A percentile compares a stretch with the other conserved stretches of the same genome.
Conservation (phyloP, 2,797 vertebrate genomes). For the Clarias laeviceps region DNA sequence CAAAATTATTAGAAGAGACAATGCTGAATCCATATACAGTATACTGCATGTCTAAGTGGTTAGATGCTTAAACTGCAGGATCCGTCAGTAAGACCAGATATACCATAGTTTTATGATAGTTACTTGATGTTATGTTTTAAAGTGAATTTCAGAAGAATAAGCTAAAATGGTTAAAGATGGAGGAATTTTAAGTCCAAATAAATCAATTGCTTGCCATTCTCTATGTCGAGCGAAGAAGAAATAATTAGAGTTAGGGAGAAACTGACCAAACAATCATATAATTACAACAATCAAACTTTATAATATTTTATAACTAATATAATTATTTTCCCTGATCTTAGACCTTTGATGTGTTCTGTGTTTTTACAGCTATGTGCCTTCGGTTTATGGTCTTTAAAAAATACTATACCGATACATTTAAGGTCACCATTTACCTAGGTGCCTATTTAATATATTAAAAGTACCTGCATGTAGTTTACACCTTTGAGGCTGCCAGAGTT, state of each 20-base stretch:
- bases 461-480: background rate
- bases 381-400: background rate
- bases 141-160: background rate
- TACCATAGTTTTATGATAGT: background rate
- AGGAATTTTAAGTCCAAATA: background rate
- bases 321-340: background rate
- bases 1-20: background rate
- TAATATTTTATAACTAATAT: background rate
- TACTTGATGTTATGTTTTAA: background rate
- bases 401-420: background rate
- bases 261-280: background rate
- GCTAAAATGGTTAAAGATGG: background rate
- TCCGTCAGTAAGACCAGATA: background rate
- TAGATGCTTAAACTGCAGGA: background rate
- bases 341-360: background rate
- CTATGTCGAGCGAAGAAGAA: background rate
- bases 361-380: background rate
- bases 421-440: background rate
- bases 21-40: background rate
- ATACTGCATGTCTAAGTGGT: background rate
- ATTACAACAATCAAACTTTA: background rate
- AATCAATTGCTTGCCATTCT: background rate
- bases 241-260: background rate
- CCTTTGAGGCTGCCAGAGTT: background rate
- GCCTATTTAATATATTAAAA: background rate